A percentile compares a stretch with the other conserved stretches of the same genome.
These are phyloP conservation scores for Saguinus midas DNA, from an alignment of 2,113 vertebrate species.

Conservation along the genomic window DNA sequence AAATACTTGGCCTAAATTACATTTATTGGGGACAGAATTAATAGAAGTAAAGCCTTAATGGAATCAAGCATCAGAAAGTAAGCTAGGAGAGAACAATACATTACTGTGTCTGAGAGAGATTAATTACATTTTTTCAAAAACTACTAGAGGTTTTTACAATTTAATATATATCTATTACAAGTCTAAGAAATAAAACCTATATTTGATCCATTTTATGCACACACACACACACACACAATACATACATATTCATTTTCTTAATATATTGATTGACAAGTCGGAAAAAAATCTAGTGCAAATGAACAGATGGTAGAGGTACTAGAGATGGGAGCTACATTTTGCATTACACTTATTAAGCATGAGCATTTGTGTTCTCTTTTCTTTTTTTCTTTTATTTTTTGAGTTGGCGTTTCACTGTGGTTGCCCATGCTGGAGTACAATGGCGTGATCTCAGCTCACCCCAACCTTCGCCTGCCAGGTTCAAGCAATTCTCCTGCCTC, in stretches of 20 bases:
- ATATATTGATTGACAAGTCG: not conserved
- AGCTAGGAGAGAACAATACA: not conserved
- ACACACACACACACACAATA: not conserved
- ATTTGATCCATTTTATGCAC: not conserved
- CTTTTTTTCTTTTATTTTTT: no score
- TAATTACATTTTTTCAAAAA: not conserved
- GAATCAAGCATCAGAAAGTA: not conserved
- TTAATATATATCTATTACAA: not conserved
- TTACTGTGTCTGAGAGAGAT: not conserved
- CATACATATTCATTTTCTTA: not conserved
- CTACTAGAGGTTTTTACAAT: not conserved
- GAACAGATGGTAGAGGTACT: not conserved
- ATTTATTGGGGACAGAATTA: constrained; percentile 2
- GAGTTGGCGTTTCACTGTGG: no score
- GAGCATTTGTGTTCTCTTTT: not conserved
- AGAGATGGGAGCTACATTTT: not conserved
- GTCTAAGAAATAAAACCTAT: not conserved
- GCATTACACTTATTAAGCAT: constrained; percentile 5
- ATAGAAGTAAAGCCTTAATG: not conserved
- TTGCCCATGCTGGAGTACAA: no score
- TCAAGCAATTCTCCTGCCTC: no score
- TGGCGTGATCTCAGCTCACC: no score
- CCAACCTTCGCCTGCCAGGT: no score
- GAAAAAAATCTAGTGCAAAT: not conserved
- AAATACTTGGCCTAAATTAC: not conserved